These are phyloP conservation scores for Triops longicaudatus DNA, from an alignment of 1,140 invertebrate genomes.

Conservation along the genomic window DNA sequence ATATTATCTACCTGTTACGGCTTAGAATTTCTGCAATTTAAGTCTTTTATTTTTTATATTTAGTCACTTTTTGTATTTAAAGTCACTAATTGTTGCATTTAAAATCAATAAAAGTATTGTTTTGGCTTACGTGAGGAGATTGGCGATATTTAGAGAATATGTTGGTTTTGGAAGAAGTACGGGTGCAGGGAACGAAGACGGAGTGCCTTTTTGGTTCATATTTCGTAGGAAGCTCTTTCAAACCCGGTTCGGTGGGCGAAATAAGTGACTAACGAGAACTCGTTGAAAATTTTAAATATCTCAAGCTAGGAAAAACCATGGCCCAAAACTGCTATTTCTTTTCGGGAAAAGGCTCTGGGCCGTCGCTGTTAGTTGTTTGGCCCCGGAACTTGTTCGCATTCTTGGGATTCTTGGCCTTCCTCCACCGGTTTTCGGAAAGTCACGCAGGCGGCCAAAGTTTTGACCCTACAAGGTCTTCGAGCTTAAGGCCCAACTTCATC, in stretches of 20 bases:
- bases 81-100: too few species aligned
- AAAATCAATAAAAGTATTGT: too few species aligned
- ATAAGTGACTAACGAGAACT: background rate
- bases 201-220: background rate
- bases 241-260: background rate
- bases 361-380: background rate
- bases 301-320: background rate
- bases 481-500: background rate
- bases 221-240: background rate
- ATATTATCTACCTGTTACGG: too few species aligned
- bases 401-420: conserved; percentile 10
- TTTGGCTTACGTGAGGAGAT: too few species aligned
- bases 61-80: too few species aligned
- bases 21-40: too few species aligned
- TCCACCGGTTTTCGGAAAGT: background rate
- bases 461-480: conserved; percentile 9
- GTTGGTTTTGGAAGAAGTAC: too few species aligned
- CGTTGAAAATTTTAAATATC: background rate
- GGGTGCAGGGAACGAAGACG: too few species aligned
- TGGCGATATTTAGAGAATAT: too few species aligned
- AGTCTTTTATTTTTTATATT: too few species aligned
- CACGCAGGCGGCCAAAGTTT: conserved; percentile 6
- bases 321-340: background rate
- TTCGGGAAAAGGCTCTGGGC: background rate
- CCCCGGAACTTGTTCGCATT: conserved; percentile 10